Conservation (phyloP, 1,140 invertebrate species). For the Nasonia longicornis region DNA sequence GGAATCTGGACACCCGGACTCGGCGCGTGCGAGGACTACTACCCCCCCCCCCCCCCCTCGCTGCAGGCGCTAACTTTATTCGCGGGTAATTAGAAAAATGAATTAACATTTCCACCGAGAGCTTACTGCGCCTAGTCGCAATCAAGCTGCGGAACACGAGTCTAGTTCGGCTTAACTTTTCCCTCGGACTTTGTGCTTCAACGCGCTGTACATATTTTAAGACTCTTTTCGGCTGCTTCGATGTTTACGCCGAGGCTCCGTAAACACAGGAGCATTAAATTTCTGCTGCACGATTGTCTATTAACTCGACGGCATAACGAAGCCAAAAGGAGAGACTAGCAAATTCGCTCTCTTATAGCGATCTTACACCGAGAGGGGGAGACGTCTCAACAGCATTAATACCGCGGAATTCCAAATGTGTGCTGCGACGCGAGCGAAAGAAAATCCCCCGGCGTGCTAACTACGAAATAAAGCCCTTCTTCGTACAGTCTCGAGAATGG, state of each 20-base stretch:
- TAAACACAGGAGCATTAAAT: background rate
- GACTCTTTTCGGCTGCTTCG: too few species aligned
- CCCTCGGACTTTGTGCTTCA: background rate
- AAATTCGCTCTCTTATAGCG: background rate
- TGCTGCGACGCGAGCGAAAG: background rate
- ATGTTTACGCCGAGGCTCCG: too few species aligned
- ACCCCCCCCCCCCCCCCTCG: too few species aligned
- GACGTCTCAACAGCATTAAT: background rate
- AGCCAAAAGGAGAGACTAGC: background rate
- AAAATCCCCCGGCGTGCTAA: background rate
- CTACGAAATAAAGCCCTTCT: constrained; percentile 4
- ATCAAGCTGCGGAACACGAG: too few species aligned
- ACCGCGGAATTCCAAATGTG: background rate
- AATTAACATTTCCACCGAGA: background rate
- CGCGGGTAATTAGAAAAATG: constrained; percentile 9
- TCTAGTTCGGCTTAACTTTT: too few species aligned
- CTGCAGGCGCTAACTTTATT: background rate
- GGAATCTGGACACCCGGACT: background rate
- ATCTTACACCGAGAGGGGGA: background rate
- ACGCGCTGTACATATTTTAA: background rate
- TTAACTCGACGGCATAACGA: too few species aligned
- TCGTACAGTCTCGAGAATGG: background rate
- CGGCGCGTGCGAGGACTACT: background rate
- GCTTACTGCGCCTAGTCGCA: background rate
- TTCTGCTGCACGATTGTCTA: background rate